Percentiles rank a stretch among this genome's conserved stretches.
phyloP scores from a whole-genome alignment of 2,113 vertebrate genomes.

The Ifrita kowaldi region DNA sequence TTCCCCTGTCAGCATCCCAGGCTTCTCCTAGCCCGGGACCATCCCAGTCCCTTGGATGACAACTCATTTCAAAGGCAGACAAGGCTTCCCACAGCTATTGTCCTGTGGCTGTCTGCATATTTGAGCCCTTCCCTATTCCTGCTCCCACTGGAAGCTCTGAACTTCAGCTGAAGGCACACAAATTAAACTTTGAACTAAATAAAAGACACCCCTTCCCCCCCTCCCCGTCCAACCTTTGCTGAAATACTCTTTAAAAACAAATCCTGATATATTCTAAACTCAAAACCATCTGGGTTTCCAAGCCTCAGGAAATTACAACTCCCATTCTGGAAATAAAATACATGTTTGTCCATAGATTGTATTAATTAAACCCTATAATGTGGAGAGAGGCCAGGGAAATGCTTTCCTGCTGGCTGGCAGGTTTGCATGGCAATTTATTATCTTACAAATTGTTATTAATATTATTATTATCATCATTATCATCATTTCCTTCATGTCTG shows the following conservation, averaged over 20 bases:
- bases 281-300: slow-evolving; percentile 63
- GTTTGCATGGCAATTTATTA: neutral
- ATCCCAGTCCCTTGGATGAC: neutral
- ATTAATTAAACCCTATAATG: slow-evolving; percentile 14
- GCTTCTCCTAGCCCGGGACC: neutral
- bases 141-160: slow-evolving; percentile 26
- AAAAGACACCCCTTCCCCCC: neutral
- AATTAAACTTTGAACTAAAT: slow-evolving; percentile 30
- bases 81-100: slow-evolving; percentile 48
- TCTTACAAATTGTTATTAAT: neutral
- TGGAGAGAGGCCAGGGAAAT: neutral
- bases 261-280: neutral
- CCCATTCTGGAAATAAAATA: slow-evolving; percentile 39
- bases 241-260: slow-evolving; percentile 14
- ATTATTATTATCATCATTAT: neutral
- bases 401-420: neutral
- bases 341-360: slow-evolving; percentile 33
- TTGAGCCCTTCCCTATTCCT: slow-evolving; percentile 13
- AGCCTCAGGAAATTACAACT: slow-evolving; percentile 70
- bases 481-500: neutral
- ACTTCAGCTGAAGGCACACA: slow-evolving; percentile 6
- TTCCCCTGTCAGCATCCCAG: neutral
- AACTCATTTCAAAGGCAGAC: slow-evolving; percentile 46
- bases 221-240: neutral
- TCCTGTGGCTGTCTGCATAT: slow-evolving; percentile 65